Percentiles rank a stretch among this genome's conserved stretches.
Evolutionary conservation across 23 tunicate species (phyloP).

Genomic region (Phallusia fumigata): DNA sequence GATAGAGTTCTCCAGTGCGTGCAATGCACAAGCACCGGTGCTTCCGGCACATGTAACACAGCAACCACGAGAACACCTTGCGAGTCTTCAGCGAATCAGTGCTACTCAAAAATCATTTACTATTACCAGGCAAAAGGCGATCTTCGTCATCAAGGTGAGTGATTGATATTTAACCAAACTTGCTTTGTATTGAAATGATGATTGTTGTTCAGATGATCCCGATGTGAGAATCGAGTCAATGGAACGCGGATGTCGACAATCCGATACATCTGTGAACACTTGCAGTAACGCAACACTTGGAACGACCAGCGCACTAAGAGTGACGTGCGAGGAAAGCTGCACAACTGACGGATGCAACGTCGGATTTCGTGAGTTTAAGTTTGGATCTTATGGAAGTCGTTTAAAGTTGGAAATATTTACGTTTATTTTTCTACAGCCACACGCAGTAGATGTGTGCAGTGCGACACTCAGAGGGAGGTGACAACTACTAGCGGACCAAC

Average conservation of each 20-base stretch:
- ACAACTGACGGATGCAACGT: constrained; percentile 48
- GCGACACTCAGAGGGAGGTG: background rate
- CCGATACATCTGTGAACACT: background rate
- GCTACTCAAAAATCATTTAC: constrained; percentile 10
- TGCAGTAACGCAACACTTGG: constrained; percentile 22
- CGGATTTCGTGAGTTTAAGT: constrained; percentile 46
- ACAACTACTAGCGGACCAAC: no score
- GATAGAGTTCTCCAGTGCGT: constrained; percentile 18
- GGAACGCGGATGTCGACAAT: background rate
- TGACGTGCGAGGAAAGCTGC: constrained; percentile 45
- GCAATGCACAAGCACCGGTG: background rate
- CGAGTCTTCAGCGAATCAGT: background rate
- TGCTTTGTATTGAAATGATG: background rate
- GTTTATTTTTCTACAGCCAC: constrained; percentile 14
- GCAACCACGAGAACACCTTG: background rate
- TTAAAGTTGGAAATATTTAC: no score
- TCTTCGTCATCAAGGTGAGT: background rate
- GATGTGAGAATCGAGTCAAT: background rate
- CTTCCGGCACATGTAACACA: background rate
- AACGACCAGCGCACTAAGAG: constrained; percentile 11
- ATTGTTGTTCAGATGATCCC: background rate
- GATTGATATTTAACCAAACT: background rate
- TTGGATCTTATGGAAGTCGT: no score
- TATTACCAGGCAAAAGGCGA: background rate
- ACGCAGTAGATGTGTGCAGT: constrained; percentile 26